phyloP scores from a whole-genome alignment of 1,140 invertebrate species.

The Phymastichus coffea region DNA sequence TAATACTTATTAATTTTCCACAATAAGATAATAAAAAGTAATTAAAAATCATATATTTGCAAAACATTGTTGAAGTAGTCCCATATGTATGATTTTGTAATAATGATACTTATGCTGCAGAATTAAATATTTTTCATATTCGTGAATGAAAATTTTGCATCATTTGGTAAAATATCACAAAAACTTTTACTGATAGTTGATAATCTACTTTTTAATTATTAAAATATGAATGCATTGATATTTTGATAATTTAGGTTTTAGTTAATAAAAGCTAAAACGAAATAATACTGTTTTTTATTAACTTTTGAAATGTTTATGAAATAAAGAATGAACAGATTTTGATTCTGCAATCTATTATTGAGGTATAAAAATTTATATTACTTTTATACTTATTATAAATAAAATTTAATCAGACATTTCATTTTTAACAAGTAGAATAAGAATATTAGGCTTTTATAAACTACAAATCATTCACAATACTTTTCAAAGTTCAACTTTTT shows the following conservation, averaged over 20 bases:
- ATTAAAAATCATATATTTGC: slow-evolving; percentile 7
- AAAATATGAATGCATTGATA: neutral
- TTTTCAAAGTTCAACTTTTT: too few relatives aligned
- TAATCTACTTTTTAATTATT: neutral
- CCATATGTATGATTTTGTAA: neutral
- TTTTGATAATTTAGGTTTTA: neutral
- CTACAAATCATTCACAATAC: too few relatives aligned
- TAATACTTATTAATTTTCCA: slow-evolving; percentile 2
- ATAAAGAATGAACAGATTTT: neutral
- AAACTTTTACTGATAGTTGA: neutral
- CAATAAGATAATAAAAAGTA: neutral
- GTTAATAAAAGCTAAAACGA: neutral
- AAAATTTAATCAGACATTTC: neutral
- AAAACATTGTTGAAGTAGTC: too few relatives aligned
- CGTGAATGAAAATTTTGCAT: neutral
- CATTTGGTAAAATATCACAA: slow-evolving; percentile 11
- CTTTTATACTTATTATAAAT: slow-evolving; percentile 14
- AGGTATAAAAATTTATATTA: slow-evolving; percentile 11
- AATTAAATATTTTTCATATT: neutral
- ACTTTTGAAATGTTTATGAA: neutral
- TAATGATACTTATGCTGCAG: neutral
- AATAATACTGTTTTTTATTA: slow-evolving; percentile 5
- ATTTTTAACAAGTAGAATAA: neutral
- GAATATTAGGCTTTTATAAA: neutral
- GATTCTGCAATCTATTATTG: slow-evolving; percentile 5